phyloP scores from a whole-genome alignment of 2,113 vertebrate genomes.

The Pygathrix nemaeus region DNA sequence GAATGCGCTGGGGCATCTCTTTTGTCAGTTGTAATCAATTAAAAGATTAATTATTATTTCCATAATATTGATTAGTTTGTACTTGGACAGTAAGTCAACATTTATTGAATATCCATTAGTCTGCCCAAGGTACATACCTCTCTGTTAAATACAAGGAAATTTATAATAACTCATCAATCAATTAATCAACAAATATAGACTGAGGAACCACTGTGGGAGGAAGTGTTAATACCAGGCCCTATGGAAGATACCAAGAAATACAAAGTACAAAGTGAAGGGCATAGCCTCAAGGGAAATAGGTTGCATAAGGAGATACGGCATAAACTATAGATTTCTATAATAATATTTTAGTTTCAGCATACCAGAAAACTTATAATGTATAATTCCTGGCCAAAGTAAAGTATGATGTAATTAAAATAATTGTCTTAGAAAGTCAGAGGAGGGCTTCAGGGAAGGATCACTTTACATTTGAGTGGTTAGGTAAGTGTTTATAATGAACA shows the following conservation, averaged over 20 bases:
- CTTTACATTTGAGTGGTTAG: background rate
- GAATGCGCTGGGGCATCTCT: background rate
- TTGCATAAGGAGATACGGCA: background rate
- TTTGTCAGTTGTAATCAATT: background rate
- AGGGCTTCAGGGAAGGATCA: background rate
- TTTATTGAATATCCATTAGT: background rate
- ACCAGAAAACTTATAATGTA: background rate
- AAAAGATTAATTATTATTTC: background rate
- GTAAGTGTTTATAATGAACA: slow-evolving; percentile 2
- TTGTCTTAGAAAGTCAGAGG: background rate
- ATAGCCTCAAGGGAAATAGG: background rate
- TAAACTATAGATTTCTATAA: background rate
- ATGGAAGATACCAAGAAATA: background rate
- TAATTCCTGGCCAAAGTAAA: slow-evolving; percentile 22
- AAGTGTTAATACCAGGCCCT: background rate
- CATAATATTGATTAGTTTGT: background rate
- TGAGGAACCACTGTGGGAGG: background rate
- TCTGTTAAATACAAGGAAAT: background rate
- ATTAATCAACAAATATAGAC: background rate
- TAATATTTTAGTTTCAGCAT: background rate
- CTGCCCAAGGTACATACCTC: background rate
- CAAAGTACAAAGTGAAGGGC: background rate
- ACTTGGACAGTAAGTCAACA: background rate
- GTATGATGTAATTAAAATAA: slow-evolving; percentile 44
- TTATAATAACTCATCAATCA: background rate